These are phyloP conservation scores for Neosilurus hyrtlii DNA, from an alignment of 2,797 vertebrate genomes.

Conservation along the genomic window DNA sequence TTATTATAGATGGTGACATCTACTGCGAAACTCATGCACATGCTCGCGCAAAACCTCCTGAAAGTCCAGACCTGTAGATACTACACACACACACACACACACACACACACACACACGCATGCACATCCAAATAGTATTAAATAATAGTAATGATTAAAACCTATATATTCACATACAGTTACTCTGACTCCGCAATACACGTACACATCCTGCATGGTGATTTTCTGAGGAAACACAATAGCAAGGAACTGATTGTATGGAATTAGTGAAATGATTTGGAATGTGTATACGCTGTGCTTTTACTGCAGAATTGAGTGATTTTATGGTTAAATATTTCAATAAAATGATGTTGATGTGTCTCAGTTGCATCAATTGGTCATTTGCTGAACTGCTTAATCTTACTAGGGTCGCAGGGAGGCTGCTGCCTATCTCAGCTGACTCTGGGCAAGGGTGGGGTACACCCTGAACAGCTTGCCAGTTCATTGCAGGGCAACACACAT, in stretches of 20 bases:
- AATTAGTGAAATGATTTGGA: constrained; percentile 30
- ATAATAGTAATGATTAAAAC: neutral
- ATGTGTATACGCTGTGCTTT: constrained; percentile 40
- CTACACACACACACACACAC: constrained; percentile 27
- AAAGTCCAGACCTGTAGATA: constrained; percentile 87
- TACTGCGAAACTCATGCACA: constrained; percentile 93
- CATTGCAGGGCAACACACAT: no score
- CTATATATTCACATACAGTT: neutral
- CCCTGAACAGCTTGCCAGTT: no score
- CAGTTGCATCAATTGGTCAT: no score
- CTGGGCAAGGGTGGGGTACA: no score
- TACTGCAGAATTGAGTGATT: constrained; percentile 22
- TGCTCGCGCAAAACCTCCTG: constrained; percentile 84
- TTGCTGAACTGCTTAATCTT: no score
- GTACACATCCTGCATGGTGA: neutral
- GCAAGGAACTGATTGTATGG: neutral
- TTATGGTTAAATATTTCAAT: neutral
- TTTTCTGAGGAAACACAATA: neutral
- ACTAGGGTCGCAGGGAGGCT: no score
- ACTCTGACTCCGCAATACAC: neutral
- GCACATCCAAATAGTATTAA: neutral
- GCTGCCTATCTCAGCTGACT: no score
- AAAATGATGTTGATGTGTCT: neutral
- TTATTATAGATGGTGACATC: constrained; percentile 91
- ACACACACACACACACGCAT: neutral